Base-by-base conservation (phyloP, 2,888 invertebrate genomes). In the Ypsolopha sequella region DNA sequence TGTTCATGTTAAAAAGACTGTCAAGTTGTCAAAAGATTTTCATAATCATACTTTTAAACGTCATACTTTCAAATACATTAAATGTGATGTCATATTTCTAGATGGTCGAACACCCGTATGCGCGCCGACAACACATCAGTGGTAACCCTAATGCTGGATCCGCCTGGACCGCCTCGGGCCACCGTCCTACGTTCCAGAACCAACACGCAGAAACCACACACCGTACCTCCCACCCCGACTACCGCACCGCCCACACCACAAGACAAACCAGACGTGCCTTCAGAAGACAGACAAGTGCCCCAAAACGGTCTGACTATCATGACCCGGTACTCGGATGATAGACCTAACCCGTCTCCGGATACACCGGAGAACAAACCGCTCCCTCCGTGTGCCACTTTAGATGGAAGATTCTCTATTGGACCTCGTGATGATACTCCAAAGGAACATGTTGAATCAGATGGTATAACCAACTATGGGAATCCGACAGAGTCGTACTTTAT, bases 101-200 rank as follows among this genome's bases (percentile, higher is more conserved):
- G 91, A 52, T 99, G 98, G 98, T 90, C 91, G 14, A 89, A 89
- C 48, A 93, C 95, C 6, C 90, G 93, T 67, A 91, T 97, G 89
- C 90, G 98, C 41, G 98, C 99, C 0, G 99, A 99, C 77, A 99
- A 99, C 75, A 97, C 98, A 0, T 97, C 96, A 10, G 97, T 96
- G 46, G 95, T 99, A 14, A 87, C 95, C 0, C 87, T 98, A 14
- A 94, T 98, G 91, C 85, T 97, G 55, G 96, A 97, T 80, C 96
- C 96, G 45, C 93, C 95, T 0, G 95, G 95, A 0, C 95, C 92
- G 7, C 93, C 94, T 10, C 88, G 91, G 48, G 90, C 89, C 50
- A 90, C 92, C 61, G 91, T 91, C 53, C 73, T 90, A 56, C 80
- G 82, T 50, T 78, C 81, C 3, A 70, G 82, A 50, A 66, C 71